Base-by-base conservation (phyloP, 2,113 vertebrate species). In the Saccopteryx leptura region DNA sequence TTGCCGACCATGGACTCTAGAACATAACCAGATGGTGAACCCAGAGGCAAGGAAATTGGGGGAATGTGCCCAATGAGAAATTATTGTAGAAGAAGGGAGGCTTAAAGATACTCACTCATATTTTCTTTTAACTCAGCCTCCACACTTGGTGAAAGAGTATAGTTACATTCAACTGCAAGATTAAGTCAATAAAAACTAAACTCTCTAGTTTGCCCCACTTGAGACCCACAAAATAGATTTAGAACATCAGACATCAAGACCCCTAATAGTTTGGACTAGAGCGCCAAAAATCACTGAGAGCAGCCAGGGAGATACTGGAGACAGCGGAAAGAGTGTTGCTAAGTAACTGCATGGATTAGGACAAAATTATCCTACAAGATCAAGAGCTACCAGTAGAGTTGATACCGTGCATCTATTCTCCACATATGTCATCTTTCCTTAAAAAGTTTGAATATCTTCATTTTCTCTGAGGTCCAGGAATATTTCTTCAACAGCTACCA, bases 391-490 rank as follows among this genome's bases (percentile, higher is more conserved):
- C 68, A 58, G 12, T 14, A n/a, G 5, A 81, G 33, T 24, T 18
- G 21, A 48, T 75, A 87, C n/a, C 5, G 23, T 86, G 23, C 24
- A 28, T 80, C 46, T 79, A 4, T 58, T 80, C 78, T 18, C 50
- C 60, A 92, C 0, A 3, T 26, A 82, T 21, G 18, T 91, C 63
- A 85, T 39, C 14, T 93, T 66, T 75, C 54, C 39, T 65, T 79
- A 60, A 15, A 75, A 58, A 74, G 61, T 79, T 93, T 79, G 76
- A 76, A 61, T 89, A 54, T 74, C 80, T 83, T 82, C 56, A 91
- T 50, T 93, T 95, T 95, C 63, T 90, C 84, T 97, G 50, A 87
- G 31, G 6, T 81, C 17, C 9, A 69, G 13, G 1, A 91, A 60
- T 80, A 93, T 74, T 96, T 91, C 13, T 80, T 9, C 39, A 66